These are phyloP conservation scores for Actenoides hombroni DNA, from an alignment of 2,113 vertebrate genomes.

Conservation along the genomic window DNA sequence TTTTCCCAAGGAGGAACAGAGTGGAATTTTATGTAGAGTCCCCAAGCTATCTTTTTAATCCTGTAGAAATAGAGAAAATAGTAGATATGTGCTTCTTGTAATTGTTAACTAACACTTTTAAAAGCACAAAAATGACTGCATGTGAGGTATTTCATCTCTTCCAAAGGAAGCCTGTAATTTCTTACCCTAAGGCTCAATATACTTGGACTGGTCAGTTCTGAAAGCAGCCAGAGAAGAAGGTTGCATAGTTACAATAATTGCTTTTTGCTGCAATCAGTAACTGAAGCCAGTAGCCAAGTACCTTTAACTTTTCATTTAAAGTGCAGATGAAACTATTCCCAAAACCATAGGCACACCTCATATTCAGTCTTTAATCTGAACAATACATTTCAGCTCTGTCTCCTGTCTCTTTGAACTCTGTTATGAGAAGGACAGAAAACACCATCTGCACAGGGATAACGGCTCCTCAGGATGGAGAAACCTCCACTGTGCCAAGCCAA, in stretches of 20 bases:
- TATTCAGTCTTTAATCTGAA: not conserved
- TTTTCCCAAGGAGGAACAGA: not conserved
- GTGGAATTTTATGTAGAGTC: not conserved
- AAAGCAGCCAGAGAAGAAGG: not conserved
- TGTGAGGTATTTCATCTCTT: not conserved
- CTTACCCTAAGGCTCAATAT: not conserved
- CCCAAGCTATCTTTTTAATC: not conserved
- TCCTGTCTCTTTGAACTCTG: not conserved
- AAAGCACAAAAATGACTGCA: not conserved
- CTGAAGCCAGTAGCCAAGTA: not conserved
- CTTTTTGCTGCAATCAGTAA: not conserved
- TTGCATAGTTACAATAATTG: not conserved
- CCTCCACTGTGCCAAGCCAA: rapidly evolving
- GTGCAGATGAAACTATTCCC: not conserved
- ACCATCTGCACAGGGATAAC: rapidly evolving
- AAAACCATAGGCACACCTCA: not conserved
- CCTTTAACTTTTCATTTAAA: not conserved
- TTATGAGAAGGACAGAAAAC: not conserved
- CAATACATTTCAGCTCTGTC: not conserved
- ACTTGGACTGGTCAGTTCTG: not conserved
- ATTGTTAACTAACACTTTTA: not conserved
- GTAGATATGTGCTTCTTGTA: not conserved
- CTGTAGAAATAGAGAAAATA: not conserved
- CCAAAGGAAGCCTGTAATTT: not conserved
- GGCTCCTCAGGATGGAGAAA: not conserved